These are phyloP conservation scores for Ormyrus rosae DNA, from an alignment of 2,888 invertebrate genomes.

Conservation along the genomic window DNA sequence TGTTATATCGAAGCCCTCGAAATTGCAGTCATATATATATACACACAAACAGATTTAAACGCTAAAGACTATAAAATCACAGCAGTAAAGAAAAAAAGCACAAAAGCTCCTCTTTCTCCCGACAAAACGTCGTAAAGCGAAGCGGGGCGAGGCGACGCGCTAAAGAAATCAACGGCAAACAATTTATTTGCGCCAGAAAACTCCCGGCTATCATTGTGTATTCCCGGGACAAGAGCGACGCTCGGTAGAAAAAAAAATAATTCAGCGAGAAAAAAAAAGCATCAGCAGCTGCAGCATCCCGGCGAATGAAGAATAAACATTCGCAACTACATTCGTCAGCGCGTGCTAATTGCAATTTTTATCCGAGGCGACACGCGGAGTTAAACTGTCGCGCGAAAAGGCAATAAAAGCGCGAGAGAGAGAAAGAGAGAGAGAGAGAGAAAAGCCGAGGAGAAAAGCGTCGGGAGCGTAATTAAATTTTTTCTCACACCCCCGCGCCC, in stretches of 20 bases:
- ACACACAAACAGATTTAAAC: too few relatives aligned
- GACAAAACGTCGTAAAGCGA: neutral
- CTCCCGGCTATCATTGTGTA: too few relatives aligned
- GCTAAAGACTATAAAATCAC: too few relatives aligned
- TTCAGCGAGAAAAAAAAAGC: neutral
- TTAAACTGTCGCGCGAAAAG: slow-evolving; percentile 30
- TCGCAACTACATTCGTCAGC: slow-evolving; percentile 9
- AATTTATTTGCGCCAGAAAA: neutral
- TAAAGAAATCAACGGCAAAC: neutral
- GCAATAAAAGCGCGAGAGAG: slow-evolving; percentile 9
- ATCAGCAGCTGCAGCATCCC: too few relatives aligned
- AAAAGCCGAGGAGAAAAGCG: neutral
- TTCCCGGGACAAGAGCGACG: neutral
- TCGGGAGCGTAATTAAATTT: slow-evolving; percentile 34
- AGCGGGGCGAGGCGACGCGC: neutral
- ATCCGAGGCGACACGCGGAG: slow-evolving; percentile 10
- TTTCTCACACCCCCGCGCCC: slow-evolving; percentile 2
- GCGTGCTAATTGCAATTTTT: slow-evolving; percentile 38
- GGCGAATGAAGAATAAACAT: slow-evolving; percentile 24
- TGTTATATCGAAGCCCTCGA: too few relatives aligned
- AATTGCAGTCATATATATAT: too few relatives aligned
- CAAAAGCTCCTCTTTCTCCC: too few relatives aligned
- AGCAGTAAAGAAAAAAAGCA: too few relatives aligned
- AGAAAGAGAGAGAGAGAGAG: slow-evolving; percentile 2
- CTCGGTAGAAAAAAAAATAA: neutral